These are phyloP conservation scores for Pachypanchax playfairii DNA, from an alignment of 2,113 vertebrate genomes.

Conservation along the genomic window DNA sequence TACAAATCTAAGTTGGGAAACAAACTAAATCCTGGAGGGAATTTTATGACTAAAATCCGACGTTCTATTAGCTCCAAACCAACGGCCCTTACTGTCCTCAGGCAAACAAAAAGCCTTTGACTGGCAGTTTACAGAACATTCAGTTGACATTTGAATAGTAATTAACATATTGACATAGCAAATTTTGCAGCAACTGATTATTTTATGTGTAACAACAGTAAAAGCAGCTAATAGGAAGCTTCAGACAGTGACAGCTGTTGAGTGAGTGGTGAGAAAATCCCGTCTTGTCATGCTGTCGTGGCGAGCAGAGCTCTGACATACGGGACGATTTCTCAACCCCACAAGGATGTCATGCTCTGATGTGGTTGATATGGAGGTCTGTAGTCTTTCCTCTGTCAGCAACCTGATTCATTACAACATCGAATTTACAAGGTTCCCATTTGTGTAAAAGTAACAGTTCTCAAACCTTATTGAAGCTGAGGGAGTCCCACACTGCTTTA, in stretches of 20 bases:
- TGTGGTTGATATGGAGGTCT: slow-evolving; percentile 36
- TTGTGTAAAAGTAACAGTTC: too few relatives aligned
- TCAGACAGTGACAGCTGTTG: background rate
- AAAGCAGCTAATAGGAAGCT: background rate
- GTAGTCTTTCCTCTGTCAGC: background rate
- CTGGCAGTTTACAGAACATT: too few relatives aligned
- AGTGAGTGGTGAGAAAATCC: background rate
- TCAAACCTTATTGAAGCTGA: too few relatives aligned
- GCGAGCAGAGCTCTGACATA: background rate
- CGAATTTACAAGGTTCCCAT: slow-evolving; percentile 4
- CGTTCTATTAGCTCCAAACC: too few relatives aligned
- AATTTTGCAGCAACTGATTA: background rate
- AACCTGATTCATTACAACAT: background rate
- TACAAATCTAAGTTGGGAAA: too few relatives aligned
- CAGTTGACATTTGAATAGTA: too few relatives aligned
- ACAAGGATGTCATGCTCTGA: slow-evolving; percentile 11
- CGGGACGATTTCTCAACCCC: background rate
- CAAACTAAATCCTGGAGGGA: too few relatives aligned
- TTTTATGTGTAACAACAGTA: background rate
- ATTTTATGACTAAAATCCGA: too few relatives aligned
- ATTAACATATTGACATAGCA: background rate
- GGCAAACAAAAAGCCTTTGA: too few relatives aligned
- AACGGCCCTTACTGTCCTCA: too few relatives aligned
- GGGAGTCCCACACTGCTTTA: too few relatives aligned
- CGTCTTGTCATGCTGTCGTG: too few relatives aligned